Conservation (phyloP, 2,797 vertebrate species). For the Enteromius viviparus region DNA sequence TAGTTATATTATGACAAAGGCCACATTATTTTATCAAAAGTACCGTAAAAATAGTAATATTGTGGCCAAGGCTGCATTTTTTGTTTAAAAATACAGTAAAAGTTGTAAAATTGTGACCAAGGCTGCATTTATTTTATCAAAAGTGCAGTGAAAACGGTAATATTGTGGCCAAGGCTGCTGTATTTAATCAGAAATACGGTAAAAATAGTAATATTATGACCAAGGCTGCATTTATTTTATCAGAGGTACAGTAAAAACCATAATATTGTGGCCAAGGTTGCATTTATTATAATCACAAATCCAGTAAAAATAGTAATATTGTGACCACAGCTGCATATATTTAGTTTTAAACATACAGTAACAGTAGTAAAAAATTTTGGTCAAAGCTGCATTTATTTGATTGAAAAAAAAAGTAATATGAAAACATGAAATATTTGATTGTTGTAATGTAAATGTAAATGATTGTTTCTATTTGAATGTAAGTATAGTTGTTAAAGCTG, state of each 20-base stretch:
- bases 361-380: not conserved
- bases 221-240: not conserved
- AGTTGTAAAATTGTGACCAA: too few relatives aligned
- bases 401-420: not conserved
- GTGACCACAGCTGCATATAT: not conserved
- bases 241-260: too few relatives aligned
- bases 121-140: too few relatives aligned
- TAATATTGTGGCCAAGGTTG: not conserved
- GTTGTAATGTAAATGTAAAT: too few relatives aligned
- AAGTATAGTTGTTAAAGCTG: not conserved
- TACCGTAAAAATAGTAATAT: not conserved
- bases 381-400: not conserved
- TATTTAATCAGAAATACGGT: not conserved
- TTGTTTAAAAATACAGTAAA: not conserved
- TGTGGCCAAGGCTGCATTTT: not conserved
- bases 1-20: not conserved
- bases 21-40: not conserved
- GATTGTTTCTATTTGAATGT: not conserved
- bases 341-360: not conserved
- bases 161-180: not conserved
- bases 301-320: not conserved
- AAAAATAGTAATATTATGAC: too few relatives aligned
- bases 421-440: too few relatives aligned
- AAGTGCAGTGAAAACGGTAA: too few relatives aligned
- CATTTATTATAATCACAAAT: not conserved